phyloP scores from a whole-genome alignment of 2,113 vertebrate genomes.

The Chionis minor region DNA sequence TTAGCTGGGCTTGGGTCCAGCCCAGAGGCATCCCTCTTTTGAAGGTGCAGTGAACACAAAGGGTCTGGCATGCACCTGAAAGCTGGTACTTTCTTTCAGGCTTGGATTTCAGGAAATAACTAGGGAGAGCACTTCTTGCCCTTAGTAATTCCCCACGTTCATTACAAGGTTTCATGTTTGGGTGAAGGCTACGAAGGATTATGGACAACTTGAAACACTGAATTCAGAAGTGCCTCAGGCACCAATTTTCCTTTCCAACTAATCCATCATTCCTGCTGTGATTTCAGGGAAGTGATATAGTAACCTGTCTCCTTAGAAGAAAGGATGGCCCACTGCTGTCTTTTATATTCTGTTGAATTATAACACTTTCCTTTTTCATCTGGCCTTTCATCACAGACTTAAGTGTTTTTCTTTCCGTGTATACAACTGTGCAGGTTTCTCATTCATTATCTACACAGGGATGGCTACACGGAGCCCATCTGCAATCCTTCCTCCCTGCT shows the following conservation, averaged over 20 bases:
- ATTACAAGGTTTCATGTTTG: conserved; percentile 20
- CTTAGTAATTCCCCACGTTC: conserved; percentile 13
- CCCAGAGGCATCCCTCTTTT: not conserved
- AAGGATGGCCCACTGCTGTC: conserved; percentile 59
- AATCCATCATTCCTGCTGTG: conserved; percentile 73
- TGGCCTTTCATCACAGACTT: conserved; percentile 74
- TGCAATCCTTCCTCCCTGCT: conserved; percentile 21
- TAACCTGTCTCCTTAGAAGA: conserved; percentile 63
- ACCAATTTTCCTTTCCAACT: conserved; percentile 48
- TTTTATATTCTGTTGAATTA: conserved; percentile 77
- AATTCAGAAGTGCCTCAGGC: conserved; percentile 43
- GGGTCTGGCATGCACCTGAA: conserved; percentile 59
- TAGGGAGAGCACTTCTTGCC: conserved; percentile 38
- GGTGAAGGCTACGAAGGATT: conserved; percentile 34
- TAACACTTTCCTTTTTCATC: conserved; percentile 76
- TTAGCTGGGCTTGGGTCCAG: not conserved
- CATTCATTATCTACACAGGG: conserved; percentile 66
- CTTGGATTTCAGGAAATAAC: conserved; percentile 69
- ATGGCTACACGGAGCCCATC: conserved; percentile 63
- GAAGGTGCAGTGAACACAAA: not conserved
- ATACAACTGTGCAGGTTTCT: conserved; percentile 44
- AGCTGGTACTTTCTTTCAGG: conserved; percentile 11
- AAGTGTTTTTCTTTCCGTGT: conserved; percentile 73
- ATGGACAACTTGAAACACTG: conserved; percentile 51
- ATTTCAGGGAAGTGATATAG: conserved; percentile 59